Base-by-base conservation (phyloP, 2,888 invertebrate genomes). In the Criorhina ranunculi region DNA sequence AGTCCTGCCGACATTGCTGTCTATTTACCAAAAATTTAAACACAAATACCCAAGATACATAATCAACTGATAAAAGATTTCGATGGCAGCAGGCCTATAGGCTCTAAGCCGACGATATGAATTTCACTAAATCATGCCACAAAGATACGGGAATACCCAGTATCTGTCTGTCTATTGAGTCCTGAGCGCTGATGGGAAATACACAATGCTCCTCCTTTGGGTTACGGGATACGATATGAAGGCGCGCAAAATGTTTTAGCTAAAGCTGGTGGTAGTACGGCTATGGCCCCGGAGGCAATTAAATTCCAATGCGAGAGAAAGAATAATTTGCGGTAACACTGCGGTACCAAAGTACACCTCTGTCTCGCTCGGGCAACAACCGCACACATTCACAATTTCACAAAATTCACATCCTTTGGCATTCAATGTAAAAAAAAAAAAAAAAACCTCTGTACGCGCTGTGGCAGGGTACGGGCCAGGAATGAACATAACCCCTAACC, bases 61-160 rank as follows among this genome's bases (percentile, higher is more conserved):
- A 76, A 81, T 76, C 62, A 81, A 81, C 81, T 81, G 76, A 81
- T 62, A 81, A 76, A n/a, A 76, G 51, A 69, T 70, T 55, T 59
- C 49, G 55, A 81, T 70, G 33, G 46, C 19, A 40, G 51, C 29
- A 8, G 35, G 72, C 49, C 76, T 57, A 62, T 69, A 69, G 76
- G 40, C 35, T 64, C 57, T 64, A 69, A 81, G 57, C 62, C 67
- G 69, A 76, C 53, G 67, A 80, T 75, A 66, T 67, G 67, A 70
- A 76, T 70, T 49, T 62, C 69, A n/a, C 24, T 70, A 69, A 69
- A 70, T 70, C 62, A 81, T 76, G 49, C 81, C 60, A 64, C 53
- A 66, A 35, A 60, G 57, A 73, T 73, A 31, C 42, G 73, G 59
- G 57, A 11, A 12, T 19, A 35, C n/a, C 19, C 33, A 9, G 6